Evolutionary conservation across 2,797 vertebrate genomes (phyloP).

Genomic region (Nothura maculosa): DNA sequence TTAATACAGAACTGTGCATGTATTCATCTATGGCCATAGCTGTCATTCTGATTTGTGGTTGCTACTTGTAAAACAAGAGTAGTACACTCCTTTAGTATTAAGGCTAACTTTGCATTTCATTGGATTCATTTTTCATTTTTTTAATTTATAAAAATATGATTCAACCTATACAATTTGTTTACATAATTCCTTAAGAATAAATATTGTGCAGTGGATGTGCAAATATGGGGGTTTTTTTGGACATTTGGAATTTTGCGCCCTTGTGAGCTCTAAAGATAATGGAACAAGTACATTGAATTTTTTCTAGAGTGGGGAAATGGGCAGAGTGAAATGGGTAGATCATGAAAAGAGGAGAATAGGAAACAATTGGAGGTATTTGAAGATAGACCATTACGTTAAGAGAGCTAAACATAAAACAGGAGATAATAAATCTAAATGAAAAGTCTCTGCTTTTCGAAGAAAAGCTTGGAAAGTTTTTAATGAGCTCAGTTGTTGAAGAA

Average conservation of each 20-base stretch:
- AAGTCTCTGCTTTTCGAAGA: neutral
- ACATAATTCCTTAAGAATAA: neutral
- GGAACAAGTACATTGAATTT: neutral
- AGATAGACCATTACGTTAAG: neutral
- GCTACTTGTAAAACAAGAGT: neutral
- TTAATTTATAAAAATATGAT: neutral
- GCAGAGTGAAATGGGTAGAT: neutral
- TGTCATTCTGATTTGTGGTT: neutral
- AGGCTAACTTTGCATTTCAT: neutral
- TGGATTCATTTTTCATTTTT: neutral
- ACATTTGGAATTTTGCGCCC: neutral
- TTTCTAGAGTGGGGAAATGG: neutral
- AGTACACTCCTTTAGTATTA: neutral
- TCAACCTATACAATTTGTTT: neutral
- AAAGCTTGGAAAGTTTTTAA: neutral
- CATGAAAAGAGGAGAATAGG: neutral
- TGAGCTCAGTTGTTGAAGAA: neutral
- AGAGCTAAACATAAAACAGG: neutral
- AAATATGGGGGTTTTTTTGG: neutral
- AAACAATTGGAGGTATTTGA: neutral
- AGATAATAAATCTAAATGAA: neutral
- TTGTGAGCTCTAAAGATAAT: neutral
- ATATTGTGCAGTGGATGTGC: neutral
- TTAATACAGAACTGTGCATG: accelerated
- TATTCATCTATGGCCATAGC: neutral